These are phyloP conservation scores for Mormyrus proboscirostris DNA, from an alignment of 2,797 vertebrate species.

Conservation along the genomic window DNA sequence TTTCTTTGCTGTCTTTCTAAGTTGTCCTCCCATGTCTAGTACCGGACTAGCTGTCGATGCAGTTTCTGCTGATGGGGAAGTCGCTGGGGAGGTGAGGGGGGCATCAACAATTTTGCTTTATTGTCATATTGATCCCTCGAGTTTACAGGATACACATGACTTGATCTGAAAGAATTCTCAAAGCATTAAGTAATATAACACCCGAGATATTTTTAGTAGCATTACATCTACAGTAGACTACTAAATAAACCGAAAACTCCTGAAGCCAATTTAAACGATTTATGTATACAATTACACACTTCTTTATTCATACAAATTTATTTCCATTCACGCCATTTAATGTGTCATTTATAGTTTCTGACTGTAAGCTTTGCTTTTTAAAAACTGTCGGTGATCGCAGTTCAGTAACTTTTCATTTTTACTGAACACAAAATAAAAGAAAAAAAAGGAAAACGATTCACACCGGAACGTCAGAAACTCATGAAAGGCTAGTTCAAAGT, in stretches of 20 bases:
- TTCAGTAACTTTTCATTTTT: background rate
- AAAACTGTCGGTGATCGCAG: background rate
- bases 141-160: background rate
- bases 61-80: background rate
- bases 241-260: background rate
- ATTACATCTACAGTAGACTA: background rate
- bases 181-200: background rate
- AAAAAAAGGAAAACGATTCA: background rate
- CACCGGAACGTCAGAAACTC: background rate
- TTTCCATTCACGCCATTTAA: background rate
- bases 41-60: slow-evolving; percentile 2
- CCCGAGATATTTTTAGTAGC: background rate
- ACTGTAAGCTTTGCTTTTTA: background rate
- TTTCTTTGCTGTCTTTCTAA: slow-evolving; percentile 7
- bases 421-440: background rate
- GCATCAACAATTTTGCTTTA: background rate
- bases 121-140: slow-evolving; percentile 15
- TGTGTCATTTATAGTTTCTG: background rate
- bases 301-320: background rate
- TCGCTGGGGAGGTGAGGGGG: background rate
- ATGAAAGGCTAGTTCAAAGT: background rate
- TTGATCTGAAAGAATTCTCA: background rate
- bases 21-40: background rate
- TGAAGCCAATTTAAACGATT: slow-evolving; percentile 1
- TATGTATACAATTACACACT: background rate